Conservation (phyloP, 2,888 invertebrate species). For the Schizotus pectinicornis region DNA sequence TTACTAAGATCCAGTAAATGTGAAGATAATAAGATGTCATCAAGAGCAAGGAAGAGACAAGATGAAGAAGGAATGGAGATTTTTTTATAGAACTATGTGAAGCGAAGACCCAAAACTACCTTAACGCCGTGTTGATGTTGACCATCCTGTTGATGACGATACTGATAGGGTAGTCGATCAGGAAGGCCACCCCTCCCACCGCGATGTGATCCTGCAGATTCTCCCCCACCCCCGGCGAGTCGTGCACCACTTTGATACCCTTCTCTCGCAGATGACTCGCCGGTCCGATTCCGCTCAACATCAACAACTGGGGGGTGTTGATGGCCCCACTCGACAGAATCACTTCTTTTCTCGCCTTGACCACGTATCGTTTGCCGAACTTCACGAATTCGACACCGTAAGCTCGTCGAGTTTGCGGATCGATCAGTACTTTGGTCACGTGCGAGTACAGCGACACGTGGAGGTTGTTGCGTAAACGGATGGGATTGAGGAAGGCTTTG, state of each 20-base stretch:
- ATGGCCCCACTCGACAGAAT: conserved; percentile 90
- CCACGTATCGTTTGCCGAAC: conserved; percentile 70
- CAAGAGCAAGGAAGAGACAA: no score
- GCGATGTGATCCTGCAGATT: conserved; percentile 92
- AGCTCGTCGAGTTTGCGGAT: conserved; percentile 73
- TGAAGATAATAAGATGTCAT: no score
- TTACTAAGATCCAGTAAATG: no score
- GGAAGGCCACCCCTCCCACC: conserved; percentile 81
- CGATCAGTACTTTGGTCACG: conserved; percentile 72
- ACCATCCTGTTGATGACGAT: conserved; percentile 81
- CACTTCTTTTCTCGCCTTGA: conserved; percentile 78
- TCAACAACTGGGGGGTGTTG: conserved; percentile 87
- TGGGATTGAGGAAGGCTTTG: conserved; percentile 84
- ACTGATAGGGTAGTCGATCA: conserved; percentile 80
- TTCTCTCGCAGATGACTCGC: conserved; percentile 78
- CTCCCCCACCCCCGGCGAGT: conserved; percentile 83
- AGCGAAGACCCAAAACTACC: no score
- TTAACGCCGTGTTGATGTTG: conserved; percentile 79
- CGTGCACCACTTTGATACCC: conserved; percentile 73
- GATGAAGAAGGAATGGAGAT: no score
- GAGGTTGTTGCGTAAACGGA: conserved; percentile 78
- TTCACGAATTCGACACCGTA: conserved; percentile 79
- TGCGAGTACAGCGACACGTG: conserved; percentile 82
- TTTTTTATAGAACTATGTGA: no score
- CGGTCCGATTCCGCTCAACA: conserved; percentile 88